Percentiles rank a stretch among this genome's conserved stretches.
phyloP scores from a whole-genome alignment of 2,797 vertebrate species.

The Lacerta bilineata region DNA sequence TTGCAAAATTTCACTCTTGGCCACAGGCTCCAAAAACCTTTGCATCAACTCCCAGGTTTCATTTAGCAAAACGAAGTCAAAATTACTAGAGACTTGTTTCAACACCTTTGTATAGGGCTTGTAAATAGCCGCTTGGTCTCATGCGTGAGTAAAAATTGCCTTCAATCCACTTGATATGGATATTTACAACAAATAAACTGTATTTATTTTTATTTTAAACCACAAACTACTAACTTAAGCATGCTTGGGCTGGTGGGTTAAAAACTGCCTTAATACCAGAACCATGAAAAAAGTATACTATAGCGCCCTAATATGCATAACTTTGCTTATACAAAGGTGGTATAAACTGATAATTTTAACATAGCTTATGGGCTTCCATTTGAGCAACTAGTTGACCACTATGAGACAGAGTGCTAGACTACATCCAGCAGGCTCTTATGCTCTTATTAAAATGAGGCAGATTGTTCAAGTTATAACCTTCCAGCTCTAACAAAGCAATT shows the following conservation, averaged over 20 bases:
- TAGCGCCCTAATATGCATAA: neutral
- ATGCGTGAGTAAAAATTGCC: neutral
- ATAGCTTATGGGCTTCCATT: neutral
- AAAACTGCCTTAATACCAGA: neutral
- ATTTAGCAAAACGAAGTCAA: neutral
- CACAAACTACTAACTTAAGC: conserved; percentile 4
- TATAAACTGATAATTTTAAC: neutral
- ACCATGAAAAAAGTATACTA: neutral
- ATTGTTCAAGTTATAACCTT: neutral
- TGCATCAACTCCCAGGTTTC: neutral
- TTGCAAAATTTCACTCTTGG: neutral
- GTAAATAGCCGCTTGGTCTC: neutral
- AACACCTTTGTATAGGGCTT: neutral
- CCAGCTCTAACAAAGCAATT: neutral
- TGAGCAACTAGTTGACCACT: no score
- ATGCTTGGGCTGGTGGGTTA: neutral
- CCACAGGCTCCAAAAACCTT: neutral
- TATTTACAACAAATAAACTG: neutral
- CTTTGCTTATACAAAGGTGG: neutral
- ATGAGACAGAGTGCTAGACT: no score
- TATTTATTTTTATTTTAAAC: neutral
- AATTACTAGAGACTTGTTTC: neutral
- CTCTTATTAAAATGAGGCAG: neutral
- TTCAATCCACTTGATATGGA: neutral
- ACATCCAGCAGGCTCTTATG: no score